Base-by-base conservation (phyloP, 2,797 vertebrate genomes). In the Anisognathus igniventris region DNA sequence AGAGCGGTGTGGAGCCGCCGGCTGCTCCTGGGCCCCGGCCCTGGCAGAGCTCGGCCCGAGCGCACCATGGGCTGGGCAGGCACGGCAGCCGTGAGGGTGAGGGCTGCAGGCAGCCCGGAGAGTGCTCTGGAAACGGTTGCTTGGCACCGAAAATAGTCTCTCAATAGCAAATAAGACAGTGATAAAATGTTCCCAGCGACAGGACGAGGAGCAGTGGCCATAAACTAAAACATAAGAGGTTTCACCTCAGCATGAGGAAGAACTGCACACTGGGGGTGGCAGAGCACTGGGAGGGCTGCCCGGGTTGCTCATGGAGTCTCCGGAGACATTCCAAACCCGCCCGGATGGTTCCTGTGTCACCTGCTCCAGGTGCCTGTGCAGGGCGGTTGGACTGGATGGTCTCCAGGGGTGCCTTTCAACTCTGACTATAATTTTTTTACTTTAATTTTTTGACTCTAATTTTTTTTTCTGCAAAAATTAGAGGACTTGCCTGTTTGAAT, bases 251-350 rank as follows among this genome's bases (percentile, higher is more conserved):
- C 68, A 1, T 16, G 56, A 54, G 68, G 33, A 6, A 35, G 33
- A 53, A 2, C 14, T 48, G 27, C 27, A 3, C 27, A 0, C 0
- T 10, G 48, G 21, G 48, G 35, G 42, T 18, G 24, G 19, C 42
- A n/a, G 56, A 48, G 62, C 62, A 1, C 35, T 18, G 48, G 42
- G 30, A 10, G 10, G 6, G 23, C 27, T 48, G 54, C 42, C 2
- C 13, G 0, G 48, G 35, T 4, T 3, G 61, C 5, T 6, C 4
- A 1, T 25, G 68, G 39, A 25, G 28, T 73, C 24, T 37, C 51
- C 2, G 31, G 30, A 21, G 31, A 12, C 10, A 14, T 75, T 61
- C 16, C 48, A 56, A 15, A 15, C 23, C 48, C 48, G 12, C 31
- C 9, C 6, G 56, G 23, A 6, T 0, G 5, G 2, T 22, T 18